Evolutionary conservation across 1,140 invertebrate genomes (phyloP).

Genomic region (Brachionus manjavacas): DNA sequence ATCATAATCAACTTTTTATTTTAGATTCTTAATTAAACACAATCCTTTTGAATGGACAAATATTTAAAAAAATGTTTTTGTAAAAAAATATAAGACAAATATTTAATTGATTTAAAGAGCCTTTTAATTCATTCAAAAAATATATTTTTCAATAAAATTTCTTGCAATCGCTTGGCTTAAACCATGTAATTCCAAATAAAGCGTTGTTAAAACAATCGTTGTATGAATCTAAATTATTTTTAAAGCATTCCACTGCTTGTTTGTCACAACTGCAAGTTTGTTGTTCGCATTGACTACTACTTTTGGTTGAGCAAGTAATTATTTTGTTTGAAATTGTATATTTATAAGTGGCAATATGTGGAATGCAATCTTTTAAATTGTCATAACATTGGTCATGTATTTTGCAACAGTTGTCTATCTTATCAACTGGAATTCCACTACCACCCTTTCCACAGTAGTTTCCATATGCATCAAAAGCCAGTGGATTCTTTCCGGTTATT

Average conservation of each 20-base stretch:
- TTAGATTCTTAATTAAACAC: too few species aligned
- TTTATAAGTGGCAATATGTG: background rate
- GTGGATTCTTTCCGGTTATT: conserved; percentile 43
- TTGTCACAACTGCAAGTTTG: background rate
- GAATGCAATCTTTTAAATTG: background rate
- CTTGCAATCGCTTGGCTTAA: background rate
- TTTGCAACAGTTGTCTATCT: conserved; percentile 36
- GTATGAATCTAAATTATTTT: background rate
- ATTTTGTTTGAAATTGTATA: background rate
- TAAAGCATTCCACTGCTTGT: background rate
- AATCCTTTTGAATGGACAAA: too few species aligned
- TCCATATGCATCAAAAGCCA: conserved; percentile 44
- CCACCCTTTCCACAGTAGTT: conserved; percentile 45
- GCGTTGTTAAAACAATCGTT: background rate
- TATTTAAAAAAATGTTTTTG: too few species aligned
- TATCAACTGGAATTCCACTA: conserved; percentile 44
- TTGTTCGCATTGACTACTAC: background rate
- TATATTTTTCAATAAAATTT: background rate
- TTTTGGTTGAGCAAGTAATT: background rate
- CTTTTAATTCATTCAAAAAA: too few species aligned
- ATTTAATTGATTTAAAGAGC: too few species aligned
- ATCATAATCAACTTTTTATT: too few species aligned
- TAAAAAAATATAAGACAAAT: too few species aligned
- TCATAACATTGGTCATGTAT: background rate
- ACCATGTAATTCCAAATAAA: background rate